These are phyloP conservation scores for Cynoglossus semilaevis DNA, from an alignment of 2,113 vertebrate species.

Conservation along the genomic window DNA sequence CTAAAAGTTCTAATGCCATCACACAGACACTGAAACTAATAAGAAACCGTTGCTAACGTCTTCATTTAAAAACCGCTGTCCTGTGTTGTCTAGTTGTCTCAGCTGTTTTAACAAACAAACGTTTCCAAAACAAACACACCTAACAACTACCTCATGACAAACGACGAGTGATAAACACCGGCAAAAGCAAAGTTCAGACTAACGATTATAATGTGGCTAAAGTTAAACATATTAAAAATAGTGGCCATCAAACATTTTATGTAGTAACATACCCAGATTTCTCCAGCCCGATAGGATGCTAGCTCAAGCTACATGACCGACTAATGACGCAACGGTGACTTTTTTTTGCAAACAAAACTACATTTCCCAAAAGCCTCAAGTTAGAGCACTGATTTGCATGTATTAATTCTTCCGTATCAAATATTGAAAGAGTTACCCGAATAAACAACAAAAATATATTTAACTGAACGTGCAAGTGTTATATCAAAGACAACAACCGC, in stretches of 20 bases:
- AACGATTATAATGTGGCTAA: neutral
- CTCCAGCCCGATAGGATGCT: constrained; percentile 41
- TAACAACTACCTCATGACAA: constrained; percentile 23
- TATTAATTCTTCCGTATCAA: no score
- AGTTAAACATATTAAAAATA: neutral
- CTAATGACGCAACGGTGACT: constrained; percentile 42
- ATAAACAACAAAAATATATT: no score
- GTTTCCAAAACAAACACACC: constrained; percentile 20
- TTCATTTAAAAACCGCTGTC: no score
- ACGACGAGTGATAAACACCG: neutral
- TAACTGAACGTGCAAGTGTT: no score
- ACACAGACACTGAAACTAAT: no score
- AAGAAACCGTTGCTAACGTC: no score
- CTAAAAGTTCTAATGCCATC: no score
- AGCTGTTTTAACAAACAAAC: no score
- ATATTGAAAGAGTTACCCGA: no score
- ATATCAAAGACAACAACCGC: no score
- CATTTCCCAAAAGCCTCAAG: constrained; percentile 41
- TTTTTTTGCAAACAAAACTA: constrained; percentile 22
- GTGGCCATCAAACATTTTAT: neutral
- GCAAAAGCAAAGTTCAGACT: neutral
- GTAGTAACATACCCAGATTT: constrained; percentile 29
- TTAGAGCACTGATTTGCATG: no score
- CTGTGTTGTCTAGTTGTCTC: no score
- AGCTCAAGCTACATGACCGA: constrained; percentile 51